These are phyloP conservation scores for Dipus sagitta DNA, from an alignment of 2,797 vertebrate species.

Conservation along the genomic window DNA sequence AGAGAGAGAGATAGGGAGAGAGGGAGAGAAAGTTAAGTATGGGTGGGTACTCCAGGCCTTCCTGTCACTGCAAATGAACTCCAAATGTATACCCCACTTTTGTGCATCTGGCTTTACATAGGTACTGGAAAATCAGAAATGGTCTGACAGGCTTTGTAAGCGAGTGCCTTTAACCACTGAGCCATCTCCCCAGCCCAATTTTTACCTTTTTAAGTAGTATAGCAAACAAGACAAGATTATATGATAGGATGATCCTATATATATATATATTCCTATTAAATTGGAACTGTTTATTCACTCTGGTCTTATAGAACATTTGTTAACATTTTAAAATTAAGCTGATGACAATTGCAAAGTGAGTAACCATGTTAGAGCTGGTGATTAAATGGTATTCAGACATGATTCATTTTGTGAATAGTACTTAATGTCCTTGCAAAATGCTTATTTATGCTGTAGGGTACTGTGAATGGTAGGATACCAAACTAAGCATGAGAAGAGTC, in stretches of 20 bases:
- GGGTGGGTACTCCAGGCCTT: too few species aligned
- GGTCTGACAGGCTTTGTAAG: too few species aligned
- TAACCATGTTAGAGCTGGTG: not conserved
- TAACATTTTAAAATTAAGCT: not conserved
- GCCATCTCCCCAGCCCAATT: too few species aligned
- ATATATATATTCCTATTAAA: not conserved
- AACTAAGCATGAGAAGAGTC: slow-evolving; percentile 1
- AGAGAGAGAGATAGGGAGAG: too few species aligned
- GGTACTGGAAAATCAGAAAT: too few species aligned
- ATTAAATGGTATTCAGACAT: not conserved
- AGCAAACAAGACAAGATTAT: not conserved
- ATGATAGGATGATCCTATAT: not conserved
- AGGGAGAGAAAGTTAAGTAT: too few species aligned
- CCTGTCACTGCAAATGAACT: too few species aligned
- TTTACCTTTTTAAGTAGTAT: not conserved
- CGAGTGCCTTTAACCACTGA: too few species aligned
- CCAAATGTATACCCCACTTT: too few species aligned
- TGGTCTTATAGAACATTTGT: not conserved
- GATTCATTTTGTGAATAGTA: slow-evolving; percentile 52
- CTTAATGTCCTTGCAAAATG: slow-evolving; percentile 1
- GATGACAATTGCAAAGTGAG: not conserved
- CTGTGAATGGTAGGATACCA: not conserved
- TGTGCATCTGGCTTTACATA: too few species aligned
- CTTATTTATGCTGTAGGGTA: slow-evolving; percentile 31
- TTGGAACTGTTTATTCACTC: not conserved